These are phyloP conservation scores for Papilio machaon DNA, from an alignment of 1,140 invertebrate genomes.

Conservation along the genomic window DNA sequence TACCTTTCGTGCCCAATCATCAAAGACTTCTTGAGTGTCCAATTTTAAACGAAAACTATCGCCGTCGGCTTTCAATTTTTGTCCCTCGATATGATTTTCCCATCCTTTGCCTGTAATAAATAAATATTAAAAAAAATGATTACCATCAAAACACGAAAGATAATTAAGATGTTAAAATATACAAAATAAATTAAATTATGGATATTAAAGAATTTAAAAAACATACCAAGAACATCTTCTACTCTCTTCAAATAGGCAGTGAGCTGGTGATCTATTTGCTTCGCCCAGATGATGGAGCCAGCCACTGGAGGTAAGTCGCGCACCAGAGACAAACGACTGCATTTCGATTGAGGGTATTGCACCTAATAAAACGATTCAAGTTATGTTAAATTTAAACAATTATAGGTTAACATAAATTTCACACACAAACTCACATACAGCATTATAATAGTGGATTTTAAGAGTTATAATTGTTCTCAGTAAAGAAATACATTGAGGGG, in stretches of 20 bases:
- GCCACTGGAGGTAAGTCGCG: slow-evolving; percentile 97
- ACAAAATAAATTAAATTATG: background rate
- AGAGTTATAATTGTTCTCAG: too few species aligned
- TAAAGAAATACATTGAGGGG: too few species aligned
- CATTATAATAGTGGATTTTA: too few species aligned
- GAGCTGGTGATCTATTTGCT: slow-evolving; percentile 99
- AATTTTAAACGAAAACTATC: slow-evolving; percentile 98
- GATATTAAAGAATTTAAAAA: background rate
- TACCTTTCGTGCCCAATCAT: slow-evolving; percentile 96
- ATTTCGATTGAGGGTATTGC: slow-evolving; percentile 96
- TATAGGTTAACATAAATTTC: too few species aligned
- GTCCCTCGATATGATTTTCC: slow-evolving; percentile 99
- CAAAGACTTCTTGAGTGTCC: slow-evolving; percentile 98
- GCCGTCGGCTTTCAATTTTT: slow-evolving; percentile 98
- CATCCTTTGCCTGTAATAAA: slow-evolving; percentile 92
- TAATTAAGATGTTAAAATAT: background rate
- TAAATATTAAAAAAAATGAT: background rate
- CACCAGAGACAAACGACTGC: slow-evolving; percentile 93
- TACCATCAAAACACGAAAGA: background rate
- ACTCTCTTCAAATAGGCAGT: slow-evolving; percentile 97
- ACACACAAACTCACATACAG: too few species aligned
- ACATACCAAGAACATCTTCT: slow-evolving; percentile 96
- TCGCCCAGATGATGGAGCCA: slow-evolving; percentile 99
- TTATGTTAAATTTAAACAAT: too few species aligned
- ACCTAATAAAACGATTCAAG: slow-evolving; percentile 82